A percentile compares a stretch with the other conserved stretches of the same genome.
Conservation (phyloP, 2,888 invertebrate species). For the Drosophila pseudotakahashii region DNA sequence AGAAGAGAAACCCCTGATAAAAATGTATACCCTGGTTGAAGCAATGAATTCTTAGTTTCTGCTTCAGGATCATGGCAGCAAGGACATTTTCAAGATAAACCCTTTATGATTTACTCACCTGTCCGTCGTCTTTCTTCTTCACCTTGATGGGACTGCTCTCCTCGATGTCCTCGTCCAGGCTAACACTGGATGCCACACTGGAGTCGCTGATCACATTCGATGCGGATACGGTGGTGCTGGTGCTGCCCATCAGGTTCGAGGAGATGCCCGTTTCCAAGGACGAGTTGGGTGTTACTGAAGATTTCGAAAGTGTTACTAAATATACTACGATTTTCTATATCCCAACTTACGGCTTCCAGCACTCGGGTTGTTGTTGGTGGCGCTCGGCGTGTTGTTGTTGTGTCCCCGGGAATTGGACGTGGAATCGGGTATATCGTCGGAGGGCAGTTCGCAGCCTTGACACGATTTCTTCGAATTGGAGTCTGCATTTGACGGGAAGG, state of each 20-base stretch:
- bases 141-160: constrained; percentile 83
- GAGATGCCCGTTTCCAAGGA: constrained; percentile 84
- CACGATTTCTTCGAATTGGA: constrained; percentile 88
- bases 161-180: constrained; percentile 84
- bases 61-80: too few relatives aligned
- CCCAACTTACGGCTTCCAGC: constrained; percentile 83
- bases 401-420: constrained; percentile 88
- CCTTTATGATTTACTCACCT: constrained; percentile 63
- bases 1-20: too few relatives aligned
- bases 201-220: constrained; percentile 85
- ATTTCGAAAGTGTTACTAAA: background rate
- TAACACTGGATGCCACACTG: constrained; percentile 84
- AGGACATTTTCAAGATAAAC: too few relatives aligned
- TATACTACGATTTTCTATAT: background rate
- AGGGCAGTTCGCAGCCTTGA: constrained; percentile 92
- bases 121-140: constrained; percentile 84
- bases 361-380: constrained; percentile 89
- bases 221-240: constrained; percentile 88
- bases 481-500: constrained; percentile 80
- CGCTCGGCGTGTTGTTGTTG: constrained; percentile 93
- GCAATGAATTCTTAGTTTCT: too few relatives aligned
- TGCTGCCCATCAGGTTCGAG: constrained; percentile 90
- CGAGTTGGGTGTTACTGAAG: constrained; percentile 84
- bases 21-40: too few relatives aligned
- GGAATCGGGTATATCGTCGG: constrained; percentile 89